phyloP scores from a whole-genome alignment of 2,113 vertebrate genomes.

The Hyperopisus bebe region DNA sequence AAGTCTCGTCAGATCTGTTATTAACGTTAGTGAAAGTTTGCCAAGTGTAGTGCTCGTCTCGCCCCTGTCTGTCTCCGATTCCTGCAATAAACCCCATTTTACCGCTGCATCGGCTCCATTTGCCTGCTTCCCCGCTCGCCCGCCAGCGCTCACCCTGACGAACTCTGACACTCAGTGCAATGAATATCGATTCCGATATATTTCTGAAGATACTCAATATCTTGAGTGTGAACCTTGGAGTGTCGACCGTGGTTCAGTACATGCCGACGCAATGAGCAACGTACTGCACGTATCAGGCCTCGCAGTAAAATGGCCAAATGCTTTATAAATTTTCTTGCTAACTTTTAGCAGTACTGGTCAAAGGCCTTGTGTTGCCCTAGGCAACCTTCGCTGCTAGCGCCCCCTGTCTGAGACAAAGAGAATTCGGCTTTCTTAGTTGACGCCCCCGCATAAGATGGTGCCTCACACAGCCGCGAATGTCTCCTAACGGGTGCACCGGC shows the following conservation, averaged over 20 bases:
- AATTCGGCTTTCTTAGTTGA: neutral
- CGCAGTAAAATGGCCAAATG: neutral
- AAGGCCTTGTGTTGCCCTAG: neutral
- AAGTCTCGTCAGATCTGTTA: too few species aligned
- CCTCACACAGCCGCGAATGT: neutral
- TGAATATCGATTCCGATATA: neutral
- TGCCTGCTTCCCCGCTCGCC: too few species aligned
- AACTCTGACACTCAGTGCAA: too few species aligned
- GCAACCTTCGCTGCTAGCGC: neutral
- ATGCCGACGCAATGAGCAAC: neutral
- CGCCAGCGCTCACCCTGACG: too few species aligned
- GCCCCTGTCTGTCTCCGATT: too few species aligned
- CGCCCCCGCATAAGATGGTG: neutral
- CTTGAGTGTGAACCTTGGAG: neutral
- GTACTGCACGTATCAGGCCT: neutral
- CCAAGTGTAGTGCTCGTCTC: too few species aligned
- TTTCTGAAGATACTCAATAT: neutral
- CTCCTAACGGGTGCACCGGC: neutral
- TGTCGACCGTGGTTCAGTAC: neutral
- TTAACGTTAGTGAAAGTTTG: too few species aligned
- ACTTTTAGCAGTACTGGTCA: neutral
- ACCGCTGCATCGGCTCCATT: too few species aligned
- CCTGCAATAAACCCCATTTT: too few species aligned
- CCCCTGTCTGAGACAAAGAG: neutral
- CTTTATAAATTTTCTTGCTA: neutral